Evolutionary conservation across 1,140 invertebrate genomes (phyloP), one percentile per base, ranked within the genome.

Genomic region (Ctenoplectra terminalis): DNA sequence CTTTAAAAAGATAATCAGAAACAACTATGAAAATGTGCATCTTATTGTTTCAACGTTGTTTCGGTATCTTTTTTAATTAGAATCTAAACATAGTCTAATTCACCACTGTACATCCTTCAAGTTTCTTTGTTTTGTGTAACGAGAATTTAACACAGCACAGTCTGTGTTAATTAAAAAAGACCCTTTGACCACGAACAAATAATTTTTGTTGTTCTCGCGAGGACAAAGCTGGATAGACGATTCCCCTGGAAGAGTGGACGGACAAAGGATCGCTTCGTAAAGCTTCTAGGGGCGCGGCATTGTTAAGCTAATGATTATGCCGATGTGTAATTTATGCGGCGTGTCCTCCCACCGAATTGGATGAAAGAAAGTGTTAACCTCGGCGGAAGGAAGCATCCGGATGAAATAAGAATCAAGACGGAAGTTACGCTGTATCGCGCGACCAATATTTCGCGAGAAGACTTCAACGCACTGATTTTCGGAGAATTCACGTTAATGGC

Each of bases 301-400:
- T 20, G 13, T 26, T 40, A 40, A 63, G 20, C 29, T 2, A n/a
- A 29, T 13, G 40, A 74, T 63, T 74, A 63, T 7, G n/a, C 26
- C 15, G 40, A 34, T 37, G 58, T 50, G 29, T 75, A 52, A 75
- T 75, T 37, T 75, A 40, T 63, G 46, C n/a, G n/a, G 13, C 5
- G 60, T 37, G 23, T 37, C 23, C 60, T 75, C 52, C 23, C 17
- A 1, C 17, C 15, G 40, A 1, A 11, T 17, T 23, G 23, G 26
- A 11, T 50, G 15, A 52, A 20, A 52, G 31, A 8, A 52, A 50
- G 13, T 9, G 7, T 46, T 34, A 7, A 9, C 7, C 40, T 26
- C 15, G 37, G 5, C 9, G 17, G 17, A 67, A 43, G 13, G 13
- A 20, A 26, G 13, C 60, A 23, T 37, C 23, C 15, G 43, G 7